Base-by-base conservation (phyloP, 2,113 vertebrate genomes). In the Tragelaphus scriptus region DNA sequence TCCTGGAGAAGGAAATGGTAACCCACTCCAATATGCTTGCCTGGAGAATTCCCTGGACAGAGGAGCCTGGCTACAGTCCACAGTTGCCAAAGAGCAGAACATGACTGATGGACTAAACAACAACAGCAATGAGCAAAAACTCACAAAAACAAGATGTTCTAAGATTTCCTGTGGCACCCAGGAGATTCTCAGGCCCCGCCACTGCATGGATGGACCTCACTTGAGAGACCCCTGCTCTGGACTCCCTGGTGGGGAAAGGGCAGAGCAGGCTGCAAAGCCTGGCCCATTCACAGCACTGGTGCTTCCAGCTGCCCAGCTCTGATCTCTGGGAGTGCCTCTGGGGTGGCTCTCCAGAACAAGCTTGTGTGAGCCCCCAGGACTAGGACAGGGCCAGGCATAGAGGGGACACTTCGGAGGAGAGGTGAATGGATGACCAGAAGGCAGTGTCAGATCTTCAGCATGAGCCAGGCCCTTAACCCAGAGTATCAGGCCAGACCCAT, bases 291-390 rank as follows among this genome's bases (percentile, higher is more conserved):
- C 51, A 7, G 3, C 2, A 16, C 44, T 53, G 86, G 7, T 47
- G 49, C 47, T 77, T 89, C 85, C 5, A 1, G 5, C 19, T 12
- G 68, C 25, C 8, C 36, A 23, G 30, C 51, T 51, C 44, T 49
- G 7, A n/a, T 28, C 14, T 36, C 44, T 4, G 8, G 13, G 58
- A 1, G 3, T 10, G 63, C 44, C 15, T 25, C 25, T 8, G 28
- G 13, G 30, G 44, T 23, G 5, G 56, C 3, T 23, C 15, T 58
- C n/a, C 14, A 19, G 32, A 30, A 25, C 28, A 40, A 58, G 63
- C 32, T 28, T 23, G 30, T 17, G 25, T 19, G 65, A 11, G 30
- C 4, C 9, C 79, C 0, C 0, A 2, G n/a, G 49, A 23, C 23
- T 14, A 75, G 40, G 0, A 5, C 12, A 26, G 7, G 40, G 40